phyloP scores from a whole-genome alignment of 2,797 vertebrate genomes.

The Cephalopachus bancanus region DNA sequence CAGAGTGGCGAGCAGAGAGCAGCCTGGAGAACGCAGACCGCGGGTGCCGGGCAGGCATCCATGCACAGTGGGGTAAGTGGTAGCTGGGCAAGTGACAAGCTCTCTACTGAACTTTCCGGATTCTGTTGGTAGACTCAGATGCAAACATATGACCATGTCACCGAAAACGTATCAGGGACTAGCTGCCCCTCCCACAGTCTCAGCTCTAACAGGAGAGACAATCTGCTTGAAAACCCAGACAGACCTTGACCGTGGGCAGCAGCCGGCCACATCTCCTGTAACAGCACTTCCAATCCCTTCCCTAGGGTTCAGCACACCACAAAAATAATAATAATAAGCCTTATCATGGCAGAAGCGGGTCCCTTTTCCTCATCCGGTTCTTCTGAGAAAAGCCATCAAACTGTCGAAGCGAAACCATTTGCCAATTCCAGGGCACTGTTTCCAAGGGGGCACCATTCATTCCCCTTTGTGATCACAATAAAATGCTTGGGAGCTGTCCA shows the following conservation, averaged over 20 bases:
- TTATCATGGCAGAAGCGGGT: background rate
- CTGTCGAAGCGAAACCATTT: constrained; percentile 56
- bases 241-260: fast-evolving
- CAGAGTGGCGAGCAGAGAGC: background rate
- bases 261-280: background rate
- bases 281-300: background rate
- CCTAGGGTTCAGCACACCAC: background rate
- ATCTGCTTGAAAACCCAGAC: background rate
- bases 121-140: background rate
- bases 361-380: constrained; percentile 5
- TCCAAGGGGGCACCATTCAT: background rate
- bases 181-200: background rate
- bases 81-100: background rate
- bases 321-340: background rate
- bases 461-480: constrained; percentile 68
- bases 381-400: constrained; percentile 64
- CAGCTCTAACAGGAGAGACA: background rate
- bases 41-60: background rate
- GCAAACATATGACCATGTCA: background rate
- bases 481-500: constrained; percentile 60
- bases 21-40: background rate
- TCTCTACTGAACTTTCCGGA: background rate
- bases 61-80: fast-evolving
- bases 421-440: constrained; percentile 54
- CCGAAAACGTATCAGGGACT: background rate